These are phyloP conservation scores for Talpa occidentalis DNA, from an alignment of 2,113 vertebrate genomes.

Conservation along the genomic window DNA sequence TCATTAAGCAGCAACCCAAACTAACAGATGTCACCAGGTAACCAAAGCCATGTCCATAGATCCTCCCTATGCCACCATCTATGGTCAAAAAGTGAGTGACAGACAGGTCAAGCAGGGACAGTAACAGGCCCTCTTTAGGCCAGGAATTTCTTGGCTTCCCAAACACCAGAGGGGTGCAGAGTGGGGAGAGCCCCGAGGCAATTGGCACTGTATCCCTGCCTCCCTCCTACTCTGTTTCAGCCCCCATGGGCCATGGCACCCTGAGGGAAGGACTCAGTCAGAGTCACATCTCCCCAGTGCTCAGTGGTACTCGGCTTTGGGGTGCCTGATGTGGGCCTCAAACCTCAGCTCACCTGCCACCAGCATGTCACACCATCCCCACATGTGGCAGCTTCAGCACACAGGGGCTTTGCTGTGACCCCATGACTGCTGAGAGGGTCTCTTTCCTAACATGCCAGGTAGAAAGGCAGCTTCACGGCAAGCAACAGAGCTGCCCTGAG, in stretches of 20 bases:
- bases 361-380: fast-evolving
- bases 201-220: too few relatives aligned
- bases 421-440: background rate
- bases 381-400: fast-evolving
- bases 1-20: background rate
- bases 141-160: background rate
- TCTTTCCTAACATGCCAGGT: background rate
- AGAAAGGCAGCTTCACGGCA: background rate
- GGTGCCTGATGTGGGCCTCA: background rate
- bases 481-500: background rate
- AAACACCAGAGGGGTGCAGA: too few relatives aligned
- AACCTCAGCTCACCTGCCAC: background rate
- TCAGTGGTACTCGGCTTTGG: background rate
- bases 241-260: background rate
- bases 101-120: background rate
- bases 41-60: background rate
- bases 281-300: too few relatives aligned
- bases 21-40: fast-evolving
- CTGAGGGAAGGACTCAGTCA: fast-evolving
- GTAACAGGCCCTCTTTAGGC: background rate
- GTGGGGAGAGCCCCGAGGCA: background rate
- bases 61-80: background rate
- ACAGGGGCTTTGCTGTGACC: background rate
- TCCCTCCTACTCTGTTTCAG: background rate
- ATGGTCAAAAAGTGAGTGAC: background rate